Evolutionary conservation across 1,140 invertebrate genomes (phyloP), one percentile per base, ranked within the genome.

Genomic region (Aphelenchoides avenae): DNA sequence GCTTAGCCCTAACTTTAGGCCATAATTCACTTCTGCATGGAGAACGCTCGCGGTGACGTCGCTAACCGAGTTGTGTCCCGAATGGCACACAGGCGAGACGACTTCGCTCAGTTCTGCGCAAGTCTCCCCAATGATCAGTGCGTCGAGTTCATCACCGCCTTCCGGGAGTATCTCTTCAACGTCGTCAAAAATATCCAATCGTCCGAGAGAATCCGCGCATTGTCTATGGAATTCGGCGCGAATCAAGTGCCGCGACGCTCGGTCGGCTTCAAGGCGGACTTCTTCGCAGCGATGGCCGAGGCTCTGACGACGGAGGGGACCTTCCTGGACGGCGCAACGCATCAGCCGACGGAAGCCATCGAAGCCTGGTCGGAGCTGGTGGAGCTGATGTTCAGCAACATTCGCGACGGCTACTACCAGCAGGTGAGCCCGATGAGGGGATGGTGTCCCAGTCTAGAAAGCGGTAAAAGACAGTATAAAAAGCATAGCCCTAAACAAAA

Each of bases 231-330:
- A 29, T 69, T 64, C 29, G 67, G 67, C 0, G 48, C 44, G 22
- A 40, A 57, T 15, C 67, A 69, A 42, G 67, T 69, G 13, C 36
- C 52, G 6, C 40, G 65, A 40, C 55, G 67, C 27, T 30, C 24
- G 22, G 44, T 51, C 24, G 67, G 67, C 15, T 70, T 70, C 37
- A 70, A 70, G 47, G 67, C 67, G 6, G 67, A 70, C 40, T 70
- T 66, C 34, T 70, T 70, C 40, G 52, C 67, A 1, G 52, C 59
- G 7, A 70, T 70, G 62, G 67, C 67, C n/a, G 55, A 57, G 37
- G 43, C 71, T 3, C 44, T 70, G 9, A 70, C 66, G 9, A 74
- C 70, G 11, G 67, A 70, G 52, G 73, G 70, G 52, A 66, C 74
- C 5, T 70, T 70, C 30, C 40, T 70, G 2, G 67, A 70, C 49